These are phyloP conservation scores for Synodontis membranacea DNA, from an alignment of 2,113 vertebrate genomes.

Conservation along the genomic window DNA sequence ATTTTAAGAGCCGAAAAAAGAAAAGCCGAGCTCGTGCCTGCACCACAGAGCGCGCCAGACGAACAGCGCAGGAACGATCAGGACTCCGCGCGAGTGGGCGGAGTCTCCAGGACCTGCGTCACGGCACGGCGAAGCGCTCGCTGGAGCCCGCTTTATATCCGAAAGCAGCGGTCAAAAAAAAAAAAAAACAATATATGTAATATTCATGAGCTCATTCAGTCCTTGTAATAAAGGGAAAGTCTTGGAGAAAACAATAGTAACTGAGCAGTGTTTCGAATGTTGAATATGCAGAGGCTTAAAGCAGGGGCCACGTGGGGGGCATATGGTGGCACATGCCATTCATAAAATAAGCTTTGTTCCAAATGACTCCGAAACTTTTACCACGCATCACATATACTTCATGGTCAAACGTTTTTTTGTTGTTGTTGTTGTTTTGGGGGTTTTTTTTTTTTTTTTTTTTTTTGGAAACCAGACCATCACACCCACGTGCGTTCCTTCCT, in stretches of 20 bases:
- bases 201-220: slow-evolving; percentile 31
- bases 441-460: too few relatives aligned
- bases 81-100: slow-evolving; percentile 10
- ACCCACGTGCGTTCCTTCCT: background rate
- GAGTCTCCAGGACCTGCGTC: slow-evolving; percentile 15
- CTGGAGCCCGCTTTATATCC: slow-evolving; percentile 13
- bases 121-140: slow-evolving; percentile 4
- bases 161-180: background rate
- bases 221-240: background rate
- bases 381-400: background rate
- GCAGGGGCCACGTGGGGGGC: background rate
- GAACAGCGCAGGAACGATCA: slow-evolving; percentile 15
- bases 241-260: background rate
- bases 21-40: background rate
- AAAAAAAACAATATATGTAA: background rate
- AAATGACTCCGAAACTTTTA: background rate
- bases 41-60: background rate
- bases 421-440: too few relatives aligned
- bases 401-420: background rate
- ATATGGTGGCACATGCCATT: background rate
- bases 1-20: background rate
- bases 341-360: background rate
- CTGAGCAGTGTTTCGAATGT: background rate
- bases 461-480: background rate
- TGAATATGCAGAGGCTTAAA: background rate